Evolutionary conservation across 1,140 invertebrate species (phyloP), one percentile per base, ranked within the genome.

Genomic region (Lordiphosa collinella): DNA sequence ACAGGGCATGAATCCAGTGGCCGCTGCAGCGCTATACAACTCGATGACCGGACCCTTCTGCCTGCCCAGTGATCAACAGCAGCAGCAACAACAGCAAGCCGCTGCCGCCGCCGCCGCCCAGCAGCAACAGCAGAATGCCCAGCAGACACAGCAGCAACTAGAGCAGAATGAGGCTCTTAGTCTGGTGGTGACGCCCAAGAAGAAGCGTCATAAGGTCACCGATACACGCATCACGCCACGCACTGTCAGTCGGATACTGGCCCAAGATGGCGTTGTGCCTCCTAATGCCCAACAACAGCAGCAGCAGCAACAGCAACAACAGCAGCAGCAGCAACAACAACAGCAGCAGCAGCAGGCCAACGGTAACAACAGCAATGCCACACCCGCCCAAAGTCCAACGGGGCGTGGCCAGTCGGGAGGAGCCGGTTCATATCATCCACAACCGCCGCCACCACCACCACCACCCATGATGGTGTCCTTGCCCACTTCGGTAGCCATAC

Each of bases 151-250:
- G 37, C 84, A 86, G 68, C 59, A 84, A 50, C 49, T 88, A 18
- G 96, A 98, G 89, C 97, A 98, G 89, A 97, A 97, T 85, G 97
- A 98, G 89, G 95, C 97, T 0, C 92, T 98, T 8, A 96, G 96
- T 74, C 92, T 98, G 62, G 96, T 98, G 16, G 96, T 98, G 58
- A 95, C 95, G 16, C 96, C 96, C 0, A 98, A 98, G 90, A 97
- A 97, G 91, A 98, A 98, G 91, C 92, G 97, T 12, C 97, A 98
- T 88, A 99, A 99, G 93, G 95, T 99, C 52, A 99, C 97, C 10
- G 97, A 99, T 88, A 98, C 97, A 35, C 92, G 97, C 58, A 96
- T 99, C 53, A 98, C 97, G 7, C 97, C 97, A 3, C 92, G 96
- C 53, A 96, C 96, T 32, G 95, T 97, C 7, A 96, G 94, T 84